Conservation (phyloP, 2,888 invertebrate genomes). For the Andrena dorsata region DNA sequence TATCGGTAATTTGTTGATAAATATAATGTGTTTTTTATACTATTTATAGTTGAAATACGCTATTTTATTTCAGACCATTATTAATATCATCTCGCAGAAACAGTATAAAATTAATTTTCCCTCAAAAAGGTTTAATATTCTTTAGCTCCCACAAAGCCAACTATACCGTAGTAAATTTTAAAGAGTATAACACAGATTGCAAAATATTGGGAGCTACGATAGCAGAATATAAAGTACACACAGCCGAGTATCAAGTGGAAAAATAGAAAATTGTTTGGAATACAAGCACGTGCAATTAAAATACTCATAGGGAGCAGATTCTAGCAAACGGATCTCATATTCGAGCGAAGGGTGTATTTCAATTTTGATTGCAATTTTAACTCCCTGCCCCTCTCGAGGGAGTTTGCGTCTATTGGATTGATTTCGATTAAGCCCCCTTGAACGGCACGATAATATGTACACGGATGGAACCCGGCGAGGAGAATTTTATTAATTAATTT, state of each 20-base stretch:
- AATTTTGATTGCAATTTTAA: slow-evolving; percentile 21
- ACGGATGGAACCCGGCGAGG: slow-evolving; percentile 1
- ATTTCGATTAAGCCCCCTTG: slow-evolving; percentile 38
- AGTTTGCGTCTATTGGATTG: slow-evolving; percentile 26
- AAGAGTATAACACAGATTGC: no score
- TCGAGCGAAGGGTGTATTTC: background rate
- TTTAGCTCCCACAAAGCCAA: no score
- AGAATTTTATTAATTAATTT: slow-evolving; percentile 60
- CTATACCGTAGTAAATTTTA: no score
- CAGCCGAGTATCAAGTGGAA: no score
- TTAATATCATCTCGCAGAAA: no score
- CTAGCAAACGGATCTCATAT: background rate
- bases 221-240: no score
- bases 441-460: slow-evolving; percentile 21
- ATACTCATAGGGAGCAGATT: background rate
- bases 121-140: no score
- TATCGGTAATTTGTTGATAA: background rate
- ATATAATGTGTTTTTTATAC: background rate
- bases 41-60: no score
- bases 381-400: background rate
- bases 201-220: no score
- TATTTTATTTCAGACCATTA: no score
- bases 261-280: no score
- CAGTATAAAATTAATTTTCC: no score
- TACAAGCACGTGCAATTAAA: background rate